phyloP scores from a whole-genome alignment of 1,140 invertebrate species.

The Heliconius nattereri region DNA sequence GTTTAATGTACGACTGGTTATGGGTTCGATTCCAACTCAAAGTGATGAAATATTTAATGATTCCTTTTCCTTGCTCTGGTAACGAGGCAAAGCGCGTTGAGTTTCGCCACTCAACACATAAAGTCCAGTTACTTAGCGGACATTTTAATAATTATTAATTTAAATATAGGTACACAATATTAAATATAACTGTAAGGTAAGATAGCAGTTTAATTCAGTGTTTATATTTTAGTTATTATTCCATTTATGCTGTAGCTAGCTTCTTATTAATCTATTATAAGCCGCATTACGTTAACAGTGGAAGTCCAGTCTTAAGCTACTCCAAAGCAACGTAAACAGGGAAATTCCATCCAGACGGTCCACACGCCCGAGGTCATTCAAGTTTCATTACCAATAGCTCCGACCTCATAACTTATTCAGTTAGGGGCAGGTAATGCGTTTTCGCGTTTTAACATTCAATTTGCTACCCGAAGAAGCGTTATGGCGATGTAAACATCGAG shows the following conservation, averaged over 20 bases:
- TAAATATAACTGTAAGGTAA: not conserved
- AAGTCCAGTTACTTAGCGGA: no score
- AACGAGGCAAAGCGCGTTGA: no score
- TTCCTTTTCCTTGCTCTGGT: no score
- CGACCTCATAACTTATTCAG: slow-evolving; percentile 76
- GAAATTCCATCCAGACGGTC: slow-evolving; percentile 67
- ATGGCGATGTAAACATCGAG: slow-evolving; percentile 60
- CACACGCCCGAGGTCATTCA: slow-evolving; percentile 70
- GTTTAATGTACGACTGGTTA: not conserved
- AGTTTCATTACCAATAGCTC: slow-evolving; percentile 78
- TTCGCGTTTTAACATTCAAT: slow-evolving; percentile 78
- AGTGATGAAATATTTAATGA: no score
- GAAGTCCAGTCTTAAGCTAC: slow-evolving; percentile 34
- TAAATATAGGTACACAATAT: not conserved
- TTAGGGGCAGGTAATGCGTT: slow-evolving; percentile 73
- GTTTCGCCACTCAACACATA: no score
- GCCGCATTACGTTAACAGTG: not conserved
- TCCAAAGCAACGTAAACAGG: slow-evolving; percentile 62
- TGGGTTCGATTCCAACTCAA: no score
- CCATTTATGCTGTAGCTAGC: not conserved
- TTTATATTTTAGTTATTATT: not conserved
- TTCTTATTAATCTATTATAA: not conserved
- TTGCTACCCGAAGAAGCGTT: slow-evolving; percentile 68
- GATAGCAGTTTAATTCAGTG: not conserved
- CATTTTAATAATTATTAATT: no score